Evolutionary conservation across 37 sponge, comb jelly and placozoan species (phyloP).

Genomic region (Halisarca cf. caerulea): DNA sequence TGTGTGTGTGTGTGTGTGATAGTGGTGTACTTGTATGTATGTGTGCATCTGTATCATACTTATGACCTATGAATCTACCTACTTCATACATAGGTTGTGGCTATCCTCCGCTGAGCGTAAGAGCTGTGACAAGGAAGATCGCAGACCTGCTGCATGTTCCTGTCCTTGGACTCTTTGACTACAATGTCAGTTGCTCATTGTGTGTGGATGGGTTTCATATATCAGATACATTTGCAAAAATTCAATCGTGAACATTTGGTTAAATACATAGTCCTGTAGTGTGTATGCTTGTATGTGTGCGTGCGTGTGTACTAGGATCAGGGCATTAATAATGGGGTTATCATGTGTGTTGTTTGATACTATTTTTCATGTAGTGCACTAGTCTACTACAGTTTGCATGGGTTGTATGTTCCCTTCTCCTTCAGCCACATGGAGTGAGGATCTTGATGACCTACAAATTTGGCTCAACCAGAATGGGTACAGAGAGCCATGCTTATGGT

Average conservation of each 20-base stretch:
- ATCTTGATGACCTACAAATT: conserved; percentile 92
- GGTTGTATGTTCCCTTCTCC: too few species aligned
- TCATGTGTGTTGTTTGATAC: too few species aligned
- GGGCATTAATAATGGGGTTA: too few species aligned
- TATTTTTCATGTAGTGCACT: too few species aligned
- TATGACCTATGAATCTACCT: too few species aligned
- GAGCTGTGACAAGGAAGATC: conserved; percentile 70
- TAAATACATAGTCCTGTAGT: not conserved
- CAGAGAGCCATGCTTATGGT: conserved; percentile 70
- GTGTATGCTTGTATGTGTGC: not conserved
- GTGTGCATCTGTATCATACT: too few species aligned
- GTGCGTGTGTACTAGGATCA: too few species aligned
- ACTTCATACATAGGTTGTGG: conserved; percentile 67
- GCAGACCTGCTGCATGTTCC: conserved; percentile 64
- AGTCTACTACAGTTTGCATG: too few species aligned
- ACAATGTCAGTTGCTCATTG: conserved; percentile 60
- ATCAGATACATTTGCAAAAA: too few species aligned
- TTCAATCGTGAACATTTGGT: not conserved
- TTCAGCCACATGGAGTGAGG: conserved; percentile 85
- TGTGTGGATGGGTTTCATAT: too few species aligned
- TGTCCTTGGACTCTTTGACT: conserved; percentile 93
- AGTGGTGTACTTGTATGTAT: not conserved
- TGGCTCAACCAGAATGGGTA: conserved; percentile 89
- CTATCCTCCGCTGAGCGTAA: conserved; percentile 89
- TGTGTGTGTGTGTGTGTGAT: not conserved